Conservation (phyloP, 2,888 invertebrate species). For the Abrostola tripartita region DNA sequence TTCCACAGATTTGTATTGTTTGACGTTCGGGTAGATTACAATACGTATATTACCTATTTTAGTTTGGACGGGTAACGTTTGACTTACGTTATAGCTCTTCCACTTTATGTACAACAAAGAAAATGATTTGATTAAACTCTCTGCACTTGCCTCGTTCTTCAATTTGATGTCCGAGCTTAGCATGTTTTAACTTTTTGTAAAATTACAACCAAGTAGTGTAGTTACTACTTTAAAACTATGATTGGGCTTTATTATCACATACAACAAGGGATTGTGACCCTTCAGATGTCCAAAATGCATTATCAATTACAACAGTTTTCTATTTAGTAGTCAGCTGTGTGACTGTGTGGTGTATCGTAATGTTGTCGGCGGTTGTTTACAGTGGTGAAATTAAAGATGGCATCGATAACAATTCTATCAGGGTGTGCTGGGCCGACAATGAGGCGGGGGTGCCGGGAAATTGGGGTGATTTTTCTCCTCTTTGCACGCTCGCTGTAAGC, state of each 20-base stretch:
- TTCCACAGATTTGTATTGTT: slow-evolving; percentile 34
- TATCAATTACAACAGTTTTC: slow-evolving; percentile 5
- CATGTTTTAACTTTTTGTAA: too few relatives aligned
- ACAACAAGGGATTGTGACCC: too few relatives aligned
- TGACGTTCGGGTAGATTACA: slow-evolving; percentile 4
- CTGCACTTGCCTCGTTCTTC: too few relatives aligned
- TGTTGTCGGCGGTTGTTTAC: slow-evolving; percentile 68
- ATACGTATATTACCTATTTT: background rate
- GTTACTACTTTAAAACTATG: too few relatives aligned
- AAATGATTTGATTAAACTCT: too few relatives aligned
- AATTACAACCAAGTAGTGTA: too few relatives aligned
- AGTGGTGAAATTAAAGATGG: slow-evolving; percentile 89
- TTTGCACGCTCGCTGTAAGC: slow-evolving; percentile 69
- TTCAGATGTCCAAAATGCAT: background rate
- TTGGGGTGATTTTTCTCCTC: slow-evolving; percentile 87
- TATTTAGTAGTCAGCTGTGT: slow-evolving; percentile 11
- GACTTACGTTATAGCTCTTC: too few relatives aligned
- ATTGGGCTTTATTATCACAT: too few relatives aligned
- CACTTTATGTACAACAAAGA: too few relatives aligned
- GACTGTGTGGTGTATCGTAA: slow-evolving; percentile 28
- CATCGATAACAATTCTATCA: slow-evolving; percentile 89
- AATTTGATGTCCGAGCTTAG: too few relatives aligned
- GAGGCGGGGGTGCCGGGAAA: slow-evolving; percentile 78
- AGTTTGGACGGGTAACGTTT: background rate
- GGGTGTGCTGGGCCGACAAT: slow-evolving; percentile 78